These are phyloP conservation scores for Anabacerthia variegaticeps DNA, from an alignment of 2,797 vertebrate species.

Conservation along the genomic window DNA sequence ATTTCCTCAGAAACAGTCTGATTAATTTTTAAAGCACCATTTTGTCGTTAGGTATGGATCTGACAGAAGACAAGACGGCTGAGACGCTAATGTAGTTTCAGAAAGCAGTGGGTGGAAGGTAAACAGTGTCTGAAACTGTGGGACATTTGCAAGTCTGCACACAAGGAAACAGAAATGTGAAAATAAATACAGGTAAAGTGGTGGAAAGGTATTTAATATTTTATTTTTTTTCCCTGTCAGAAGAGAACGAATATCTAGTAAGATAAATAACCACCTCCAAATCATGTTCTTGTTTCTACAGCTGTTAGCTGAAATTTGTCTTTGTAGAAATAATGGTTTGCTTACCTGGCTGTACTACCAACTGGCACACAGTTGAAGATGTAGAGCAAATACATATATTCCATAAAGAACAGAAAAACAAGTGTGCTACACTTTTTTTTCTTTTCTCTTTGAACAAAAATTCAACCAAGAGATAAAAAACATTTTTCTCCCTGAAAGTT, in stretches of 20 bases:
- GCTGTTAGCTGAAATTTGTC: not conserved
- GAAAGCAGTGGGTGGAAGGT: not conserved
- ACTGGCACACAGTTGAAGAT: not conserved
- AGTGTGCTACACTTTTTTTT: too few relatives aligned
- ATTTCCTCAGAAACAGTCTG: constrained; percentile 7
- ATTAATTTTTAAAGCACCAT: constrained; percentile 44
- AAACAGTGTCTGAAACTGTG: constrained; percentile 2
- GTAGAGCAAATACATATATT: not conserved
- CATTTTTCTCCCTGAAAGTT: not conserved
- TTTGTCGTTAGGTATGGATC: constrained; percentile 18
- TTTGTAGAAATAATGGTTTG: not conserved
- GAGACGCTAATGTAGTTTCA: constrained; percentile 1
- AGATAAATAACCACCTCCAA: not conserved
- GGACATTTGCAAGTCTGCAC: not conserved
- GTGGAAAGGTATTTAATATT: not conserved
- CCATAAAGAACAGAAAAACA: not conserved
- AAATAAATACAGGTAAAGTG: constrained; percentile 27
- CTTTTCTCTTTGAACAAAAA: not conserved
- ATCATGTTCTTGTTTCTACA: not conserved
- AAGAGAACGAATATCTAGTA: not conserved
- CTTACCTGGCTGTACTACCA: not conserved
- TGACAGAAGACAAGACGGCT: constrained; percentile 30
- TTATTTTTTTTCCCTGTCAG: not conserved
- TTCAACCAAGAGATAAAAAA: not conserved
- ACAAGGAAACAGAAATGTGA: not conserved